phyloP scores from a whole-genome alignment of 1,140 invertebrate species.

The Dryas iulia region DNA sequence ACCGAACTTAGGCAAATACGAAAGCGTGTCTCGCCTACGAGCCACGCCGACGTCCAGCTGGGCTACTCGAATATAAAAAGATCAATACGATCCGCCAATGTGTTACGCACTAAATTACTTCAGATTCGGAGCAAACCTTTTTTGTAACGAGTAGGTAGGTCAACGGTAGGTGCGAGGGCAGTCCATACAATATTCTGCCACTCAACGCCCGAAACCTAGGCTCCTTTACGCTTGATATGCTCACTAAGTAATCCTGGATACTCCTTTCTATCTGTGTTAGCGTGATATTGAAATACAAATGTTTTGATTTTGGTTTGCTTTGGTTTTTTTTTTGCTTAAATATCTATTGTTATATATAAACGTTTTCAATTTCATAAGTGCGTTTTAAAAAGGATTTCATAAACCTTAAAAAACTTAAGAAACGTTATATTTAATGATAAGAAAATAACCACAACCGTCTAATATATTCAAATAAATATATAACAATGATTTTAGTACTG shows the following conservation, averaged over 20 bases:
- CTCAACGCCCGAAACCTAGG: constrained; percentile 15
- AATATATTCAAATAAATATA: no score
- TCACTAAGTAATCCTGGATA: constrained; percentile 16
- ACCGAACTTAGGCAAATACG: no score
- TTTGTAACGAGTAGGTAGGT: constrained; percentile 60
- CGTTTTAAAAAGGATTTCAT: no score
- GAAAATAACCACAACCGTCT: no score
- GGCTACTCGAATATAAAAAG: constrained; percentile 25
- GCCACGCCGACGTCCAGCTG: background rate
- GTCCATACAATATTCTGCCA: constrained; percentile 43
- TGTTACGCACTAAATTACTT: constrained; percentile 40
- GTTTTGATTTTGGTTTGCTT: background rate
- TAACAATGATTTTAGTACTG: no score
- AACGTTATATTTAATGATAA: no score
- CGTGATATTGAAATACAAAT: background rate
- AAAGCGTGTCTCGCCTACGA: no score
- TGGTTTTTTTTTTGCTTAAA: background rate
- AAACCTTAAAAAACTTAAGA: no score
- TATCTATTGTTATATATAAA: no score
- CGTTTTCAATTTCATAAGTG: no score
- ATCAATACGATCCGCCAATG: constrained; percentile 30
- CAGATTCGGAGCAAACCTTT: constrained; percentile 42
- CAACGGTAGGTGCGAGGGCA: constrained; percentile 51
- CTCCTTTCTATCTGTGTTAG: background rate
- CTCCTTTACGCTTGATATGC: constrained; percentile 6